phyloP scores from a whole-genome alignment of 2,888 invertebrate species.

The Drosophila percnosoma region DNA sequence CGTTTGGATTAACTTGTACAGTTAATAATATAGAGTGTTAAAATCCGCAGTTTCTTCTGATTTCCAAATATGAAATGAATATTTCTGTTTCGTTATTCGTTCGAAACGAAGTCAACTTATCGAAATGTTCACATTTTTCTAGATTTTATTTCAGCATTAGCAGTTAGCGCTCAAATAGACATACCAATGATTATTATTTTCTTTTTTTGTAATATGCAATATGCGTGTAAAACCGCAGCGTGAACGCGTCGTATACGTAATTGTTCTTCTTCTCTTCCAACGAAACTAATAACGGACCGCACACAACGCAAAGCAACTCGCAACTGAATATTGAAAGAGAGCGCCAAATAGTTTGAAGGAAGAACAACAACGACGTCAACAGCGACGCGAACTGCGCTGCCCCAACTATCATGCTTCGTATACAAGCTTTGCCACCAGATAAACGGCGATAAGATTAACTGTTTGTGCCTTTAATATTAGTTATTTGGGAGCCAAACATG shows the following conservation, averaged over 20 bases:
- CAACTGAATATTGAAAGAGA: slow-evolving; percentile 59
- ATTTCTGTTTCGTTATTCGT: background rate
- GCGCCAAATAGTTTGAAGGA: slow-evolving; percentile 52
- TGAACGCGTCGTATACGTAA: slow-evolving; percentile 40
- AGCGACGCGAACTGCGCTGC: slow-evolving; percentile 16
- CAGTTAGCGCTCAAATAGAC: background rate
- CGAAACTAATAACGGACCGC: slow-evolving; percentile 45
- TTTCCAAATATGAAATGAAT: background rate
- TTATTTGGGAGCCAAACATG: background rate
- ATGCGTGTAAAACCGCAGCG: slow-evolving; percentile 6
- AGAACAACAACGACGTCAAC: slow-evolving; percentile 24
- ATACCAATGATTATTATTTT: background rate
- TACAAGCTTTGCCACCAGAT: slow-evolving; percentile 34
- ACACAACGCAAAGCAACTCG: slow-evolving; percentile 68
- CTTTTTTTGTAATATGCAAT: background rate
- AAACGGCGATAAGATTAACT: slow-evolving; percentile 55
- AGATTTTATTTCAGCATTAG: background rate
- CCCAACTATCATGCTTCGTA: slow-evolving; percentile 34
- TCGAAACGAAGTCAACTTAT: background rate
- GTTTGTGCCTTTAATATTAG: slow-evolving; percentile 11
- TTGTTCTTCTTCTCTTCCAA: background rate
- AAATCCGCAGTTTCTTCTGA: too few species aligned
- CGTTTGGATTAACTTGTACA: background rate
- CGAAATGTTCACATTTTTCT: background rate
- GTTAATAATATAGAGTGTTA: background rate